Conservation (phyloP, 2,888 invertebrate genomes). For the Drosophila niveifrons region DNA sequence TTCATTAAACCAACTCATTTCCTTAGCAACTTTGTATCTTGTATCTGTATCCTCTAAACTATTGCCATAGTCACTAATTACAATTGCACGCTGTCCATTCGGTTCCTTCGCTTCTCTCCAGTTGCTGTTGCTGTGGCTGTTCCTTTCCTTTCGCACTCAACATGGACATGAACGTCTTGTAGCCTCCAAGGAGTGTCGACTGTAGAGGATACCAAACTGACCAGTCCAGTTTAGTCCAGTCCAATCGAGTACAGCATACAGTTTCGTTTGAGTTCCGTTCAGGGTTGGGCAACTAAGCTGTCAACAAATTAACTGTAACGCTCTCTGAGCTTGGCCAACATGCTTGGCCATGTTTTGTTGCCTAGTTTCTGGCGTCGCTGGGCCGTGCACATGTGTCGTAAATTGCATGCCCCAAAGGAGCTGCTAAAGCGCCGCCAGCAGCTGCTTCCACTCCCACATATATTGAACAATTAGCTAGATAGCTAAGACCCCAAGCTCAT, state of each 20-base stretch:
- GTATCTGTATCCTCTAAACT: conserved; percentile 31
- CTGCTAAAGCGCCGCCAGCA: conserved; percentile 47
- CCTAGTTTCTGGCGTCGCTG: conserved; percentile 56
- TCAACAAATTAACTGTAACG: conserved; percentile 79
- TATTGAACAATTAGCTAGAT: conserved; percentile 74
- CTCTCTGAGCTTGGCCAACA: conserved; percentile 45
- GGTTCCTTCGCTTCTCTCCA: conserved; percentile 39
- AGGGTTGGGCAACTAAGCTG: conserved; percentile 67
- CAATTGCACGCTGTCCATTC: conserved; percentile 56
- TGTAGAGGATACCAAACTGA: conserved; percentile 1
- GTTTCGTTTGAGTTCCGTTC: conserved; percentile 22
- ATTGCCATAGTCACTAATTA: conserved; percentile 66
- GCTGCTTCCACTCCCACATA: conserved; percentile 34
- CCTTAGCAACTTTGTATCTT: conserved; percentile 35
- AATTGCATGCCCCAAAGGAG: conserved; percentile 72
- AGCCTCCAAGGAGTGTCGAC: conserved; percentile 58
- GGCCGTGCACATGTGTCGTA: conserved; percentile 67
- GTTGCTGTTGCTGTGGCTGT: conserved; percentile 42
- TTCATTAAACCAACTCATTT: conserved; percentile 49
- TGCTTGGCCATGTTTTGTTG: conserved; percentile 54
- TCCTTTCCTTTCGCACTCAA: conserved; percentile 28
- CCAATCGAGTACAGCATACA: conserved; percentile 3
- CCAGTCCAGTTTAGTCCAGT: conserved; percentile 7
- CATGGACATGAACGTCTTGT: conserved; percentile 59
- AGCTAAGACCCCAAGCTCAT: conserved; percentile 16